A percentile compares a stretch with the other conserved stretches of the same genome.
Evolutionary conservation across 2,888 invertebrate species (phyloP).

Genomic region (Cataglyphis livida): DNA sequence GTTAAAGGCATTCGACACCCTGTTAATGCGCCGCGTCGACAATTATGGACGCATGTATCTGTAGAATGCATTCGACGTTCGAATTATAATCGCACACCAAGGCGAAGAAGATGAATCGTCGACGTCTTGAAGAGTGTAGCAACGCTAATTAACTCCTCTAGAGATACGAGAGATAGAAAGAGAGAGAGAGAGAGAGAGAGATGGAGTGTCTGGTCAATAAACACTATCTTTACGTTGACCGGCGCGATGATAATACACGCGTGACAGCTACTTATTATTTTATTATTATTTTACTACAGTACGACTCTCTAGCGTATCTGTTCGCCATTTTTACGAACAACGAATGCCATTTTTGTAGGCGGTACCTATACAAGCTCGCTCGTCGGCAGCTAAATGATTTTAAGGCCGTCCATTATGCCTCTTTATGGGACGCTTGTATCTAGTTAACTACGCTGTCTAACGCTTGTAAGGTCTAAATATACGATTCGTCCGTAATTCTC

Average conservation of each 20-base stretch:
- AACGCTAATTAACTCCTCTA: constrained; percentile 5
- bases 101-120: constrained; percentile 1
- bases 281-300: constrained; percentile 66
- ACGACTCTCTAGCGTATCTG: not conserved
- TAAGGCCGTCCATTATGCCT: constrained; percentile 63
- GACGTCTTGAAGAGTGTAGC: not conserved
- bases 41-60: constrained; percentile 17
- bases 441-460: constrained; percentile 59
- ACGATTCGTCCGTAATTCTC: constrained; percentile 57
- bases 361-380: constrained; percentile 25
- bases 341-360: constrained; percentile 60
- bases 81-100: not conserved
- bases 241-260: constrained; percentile 29
- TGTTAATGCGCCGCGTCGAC: constrained; percentile 34
- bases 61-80: not conserved
- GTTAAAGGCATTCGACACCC: constrained; percentile 45
- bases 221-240: constrained; percentile 7
- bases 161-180: not conserved
- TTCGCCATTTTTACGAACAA: constrained; percentile 40
- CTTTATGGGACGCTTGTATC: constrained; percentile 62
- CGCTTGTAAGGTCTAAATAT: constrained; percentile 51
- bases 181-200: not conserved
- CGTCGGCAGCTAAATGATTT: constrained; percentile 62
- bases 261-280: constrained; percentile 45
- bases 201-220: not conserved